Percentiles rank a stretch among this genome's conserved stretches.
phyloP scores from a whole-genome alignment of 2,113 vertebrate genomes.

The Neodon shergylaensis region DNA sequence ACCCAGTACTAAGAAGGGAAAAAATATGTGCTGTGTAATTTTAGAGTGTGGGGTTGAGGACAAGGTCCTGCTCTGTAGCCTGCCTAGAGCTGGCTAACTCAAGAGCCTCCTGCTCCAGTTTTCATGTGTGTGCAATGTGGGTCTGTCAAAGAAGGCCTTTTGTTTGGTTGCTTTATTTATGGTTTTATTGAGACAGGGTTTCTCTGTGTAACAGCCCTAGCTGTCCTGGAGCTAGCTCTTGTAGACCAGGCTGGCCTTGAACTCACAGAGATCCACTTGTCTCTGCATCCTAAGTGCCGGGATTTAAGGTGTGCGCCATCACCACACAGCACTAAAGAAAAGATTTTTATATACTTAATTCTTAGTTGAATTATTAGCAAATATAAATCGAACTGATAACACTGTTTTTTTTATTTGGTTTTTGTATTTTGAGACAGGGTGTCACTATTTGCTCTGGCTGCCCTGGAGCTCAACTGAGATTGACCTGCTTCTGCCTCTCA shows the following conservation, averaged over 20 bases:
- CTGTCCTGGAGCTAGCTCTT: too few relatives aligned
- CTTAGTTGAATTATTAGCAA: conserved; percentile 29
- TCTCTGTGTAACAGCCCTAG: too few relatives aligned
- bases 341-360: background rate
- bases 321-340: too few relatives aligned
- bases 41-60: background rate
- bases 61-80: background rate
- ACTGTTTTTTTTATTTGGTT: background rate
- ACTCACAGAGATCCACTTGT: too few relatives aligned
- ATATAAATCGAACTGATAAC: conserved; percentile 5
- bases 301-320: too few relatives aligned
- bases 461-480: background rate
- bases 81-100: background rate
- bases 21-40: background rate
- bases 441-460: background rate
- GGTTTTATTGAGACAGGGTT: too few relatives aligned
- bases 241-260: too few relatives aligned
- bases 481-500: background rate
- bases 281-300: too few relatives aligned
- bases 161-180: too few relatives aligned
- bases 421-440: background rate
- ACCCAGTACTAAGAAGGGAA: background rate
- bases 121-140: background rate
- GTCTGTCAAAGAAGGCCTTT: background rate
- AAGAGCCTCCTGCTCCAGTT: background rate